phyloP scores from a whole-genome alignment of 2,888 invertebrate species.

The Selenia dentaria region DNA sequence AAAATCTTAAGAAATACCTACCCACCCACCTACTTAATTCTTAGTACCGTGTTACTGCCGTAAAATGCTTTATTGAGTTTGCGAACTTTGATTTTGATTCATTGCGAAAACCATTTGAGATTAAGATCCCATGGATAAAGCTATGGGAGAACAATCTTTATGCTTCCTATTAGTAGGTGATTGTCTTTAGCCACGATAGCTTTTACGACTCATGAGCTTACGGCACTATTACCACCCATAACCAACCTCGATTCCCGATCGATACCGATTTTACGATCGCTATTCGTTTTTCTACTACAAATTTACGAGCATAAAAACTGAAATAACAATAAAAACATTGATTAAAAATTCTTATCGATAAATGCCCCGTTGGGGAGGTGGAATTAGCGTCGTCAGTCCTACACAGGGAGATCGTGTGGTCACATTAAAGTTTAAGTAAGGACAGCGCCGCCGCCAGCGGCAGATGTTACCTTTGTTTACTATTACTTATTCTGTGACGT shows the following conservation, averaged over 20 bases:
- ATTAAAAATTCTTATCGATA: slow-evolving; percentile 44
- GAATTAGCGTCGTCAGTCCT: slow-evolving; percentile 26
- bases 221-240: slow-evolving; percentile 5
- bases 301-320: slow-evolving; percentile 26
- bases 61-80: too few species aligned
- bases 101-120: too few species aligned
- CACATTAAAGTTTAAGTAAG: slow-evolving; percentile 43
- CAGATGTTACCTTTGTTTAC: slow-evolving; percentile 56
- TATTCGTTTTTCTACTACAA: slow-evolving; percentile 27
- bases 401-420: slow-evolving; percentile 45
- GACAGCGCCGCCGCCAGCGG: slow-evolving; percentile 67
- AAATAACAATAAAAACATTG: slow-evolving; percentile 39
- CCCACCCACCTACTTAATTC: too few species aligned
- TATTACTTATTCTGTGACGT: neutral
- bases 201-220: slow-evolving; percentile 17
- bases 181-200: slow-evolving; percentile 18
- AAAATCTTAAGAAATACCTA: too few species aligned
- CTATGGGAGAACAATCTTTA: slow-evolving; percentile 7
- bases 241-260: slow-evolving; percentile 23
- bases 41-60: too few species aligned
- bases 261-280: slow-evolving; percentile 27
- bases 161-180: neutral
- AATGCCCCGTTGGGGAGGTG: slow-evolving; percentile 16
- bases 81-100: too few species aligned
- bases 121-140: slow-evolving; percentile 1